Evolutionary conservation across 2,888 invertebrate genomes (phyloP).

Genomic region (Elegia similella): DNA sequence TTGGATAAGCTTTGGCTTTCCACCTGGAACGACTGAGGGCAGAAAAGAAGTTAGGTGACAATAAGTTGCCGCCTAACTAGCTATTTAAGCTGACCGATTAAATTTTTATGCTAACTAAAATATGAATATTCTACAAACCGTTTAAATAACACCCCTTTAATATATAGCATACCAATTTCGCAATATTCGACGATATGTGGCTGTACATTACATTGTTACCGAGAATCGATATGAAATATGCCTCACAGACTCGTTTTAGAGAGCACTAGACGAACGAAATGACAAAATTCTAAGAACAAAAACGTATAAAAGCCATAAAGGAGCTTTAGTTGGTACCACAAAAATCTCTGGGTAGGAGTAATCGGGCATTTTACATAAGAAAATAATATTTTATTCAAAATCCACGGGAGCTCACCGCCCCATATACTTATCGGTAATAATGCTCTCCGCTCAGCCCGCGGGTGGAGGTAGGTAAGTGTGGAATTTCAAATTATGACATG

Average conservation of each 20-base stretch:
- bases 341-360: constrained; percentile 76
- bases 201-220: not conserved
- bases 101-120: no score
- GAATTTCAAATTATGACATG: constrained; percentile 15
- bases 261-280: constrained; percentile 43
- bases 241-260: constrained; percentile 7
- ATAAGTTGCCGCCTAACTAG: no score
- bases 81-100: no score
- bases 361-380: constrained; percentile 81
- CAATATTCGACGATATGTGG: no score
- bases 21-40: no score
- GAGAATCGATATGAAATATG: constrained; percentile 11
- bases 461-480: constrained; percentile 30
- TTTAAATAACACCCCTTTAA: no score
- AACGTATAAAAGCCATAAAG: constrained; percentile 75
- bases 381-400: constrained; percentile 82
- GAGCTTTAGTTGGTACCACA: constrained; percentile 63
- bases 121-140: no score
- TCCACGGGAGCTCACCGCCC: constrained; percentile 70
- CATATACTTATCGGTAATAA: constrained; percentile 78
- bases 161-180: no score
- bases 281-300: constrained; percentile 68
- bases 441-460: constrained; percentile 44
- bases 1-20: no score
- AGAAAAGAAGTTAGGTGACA: no score